Evolutionary conservation across 2,797 vertebrate genomes (phyloP).

Genomic region (Channa striata): DNA sequence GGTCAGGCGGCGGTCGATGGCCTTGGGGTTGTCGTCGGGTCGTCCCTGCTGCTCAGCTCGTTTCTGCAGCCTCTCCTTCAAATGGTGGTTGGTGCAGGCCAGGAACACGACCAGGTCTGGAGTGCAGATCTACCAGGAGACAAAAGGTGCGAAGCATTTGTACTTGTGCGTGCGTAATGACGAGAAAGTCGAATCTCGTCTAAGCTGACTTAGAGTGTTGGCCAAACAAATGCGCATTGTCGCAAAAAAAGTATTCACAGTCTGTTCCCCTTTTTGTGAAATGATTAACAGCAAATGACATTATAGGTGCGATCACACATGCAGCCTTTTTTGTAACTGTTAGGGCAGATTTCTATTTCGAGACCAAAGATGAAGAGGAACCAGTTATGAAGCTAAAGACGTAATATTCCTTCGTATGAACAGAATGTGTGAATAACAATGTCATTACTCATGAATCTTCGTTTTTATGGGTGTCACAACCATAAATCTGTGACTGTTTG

Average conservation of each 20-base stretch:
- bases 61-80: conserved; percentile 95
- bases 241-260: neutral
- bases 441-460: neutral
- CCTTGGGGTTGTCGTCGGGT: conserved; percentile 98
- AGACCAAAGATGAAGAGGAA: conserved; percentile 1
- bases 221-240: neutral
- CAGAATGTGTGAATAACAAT: neutral
- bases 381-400: neutral
- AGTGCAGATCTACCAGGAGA: conserved; percentile 90
- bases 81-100: conserved; percentile 92
- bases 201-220: neutral
- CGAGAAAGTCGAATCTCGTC: too few species aligned
- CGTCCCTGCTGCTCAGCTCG: conserved; percentile 95
- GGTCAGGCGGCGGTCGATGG: conserved; percentile 93
- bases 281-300: conserved; percentile 10
- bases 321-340: neutral
- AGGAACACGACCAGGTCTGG: conserved; percentile 98
- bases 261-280: neutral
- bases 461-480: neutral
- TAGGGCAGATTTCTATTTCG: conserved; percentile 26
- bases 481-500: neutral
- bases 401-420: neutral
- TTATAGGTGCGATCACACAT: conserved; percentile 26
- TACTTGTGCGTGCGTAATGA: too few species aligned
- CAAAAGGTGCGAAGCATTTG: too few species aligned